Percentiles rank a stretch among this genome's conserved stretches.
Conservation (phyloP, 2,797 vertebrate species). For the Chromobotia macracanthus region DNA sequence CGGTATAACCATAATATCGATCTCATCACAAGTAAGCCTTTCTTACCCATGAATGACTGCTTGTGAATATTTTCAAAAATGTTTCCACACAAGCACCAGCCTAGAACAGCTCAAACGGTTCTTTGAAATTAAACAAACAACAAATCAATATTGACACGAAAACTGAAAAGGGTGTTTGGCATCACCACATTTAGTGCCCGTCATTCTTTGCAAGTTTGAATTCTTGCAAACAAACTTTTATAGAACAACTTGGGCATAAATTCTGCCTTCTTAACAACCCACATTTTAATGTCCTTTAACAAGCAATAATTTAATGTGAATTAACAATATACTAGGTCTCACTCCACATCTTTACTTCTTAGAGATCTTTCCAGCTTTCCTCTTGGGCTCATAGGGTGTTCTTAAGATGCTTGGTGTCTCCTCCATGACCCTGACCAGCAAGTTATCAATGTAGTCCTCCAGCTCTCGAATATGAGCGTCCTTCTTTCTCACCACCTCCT, state of each 20-base stretch:
- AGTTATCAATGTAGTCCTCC: conserved; percentile 97
- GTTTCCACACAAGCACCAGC: conserved; percentile 19
- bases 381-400: conserved; percentile 94
- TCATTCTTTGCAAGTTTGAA: conserved; percentile 31
- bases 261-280: background rate
- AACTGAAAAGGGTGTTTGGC: conserved; percentile 40
- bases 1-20: conserved; percentile 35
- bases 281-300: background rate
- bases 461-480: conserved; percentile 95
- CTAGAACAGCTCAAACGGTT: background rate
- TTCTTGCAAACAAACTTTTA: background rate
- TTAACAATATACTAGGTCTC: too few relatives aligned
- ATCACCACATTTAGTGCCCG: conserved; percentile 31
- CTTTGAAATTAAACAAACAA: background rate
- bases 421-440: conserved; percentile 97
- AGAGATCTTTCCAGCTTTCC: conserved; percentile 91
- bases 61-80: background rate
- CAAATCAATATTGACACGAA: conserved; percentile 1
- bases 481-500: conserved; percentile 92
- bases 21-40: background rate
- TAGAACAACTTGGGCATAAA: background rate
- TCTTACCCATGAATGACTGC: conserved; percentile 9
- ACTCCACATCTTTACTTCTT: conserved; percentile 75
- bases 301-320: conserved; percentile 1
- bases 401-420: conserved; percentile 96